Conservation (phyloP, 2,888 invertebrate genomes). For the Fissipunctia ypsillon region DNA sequence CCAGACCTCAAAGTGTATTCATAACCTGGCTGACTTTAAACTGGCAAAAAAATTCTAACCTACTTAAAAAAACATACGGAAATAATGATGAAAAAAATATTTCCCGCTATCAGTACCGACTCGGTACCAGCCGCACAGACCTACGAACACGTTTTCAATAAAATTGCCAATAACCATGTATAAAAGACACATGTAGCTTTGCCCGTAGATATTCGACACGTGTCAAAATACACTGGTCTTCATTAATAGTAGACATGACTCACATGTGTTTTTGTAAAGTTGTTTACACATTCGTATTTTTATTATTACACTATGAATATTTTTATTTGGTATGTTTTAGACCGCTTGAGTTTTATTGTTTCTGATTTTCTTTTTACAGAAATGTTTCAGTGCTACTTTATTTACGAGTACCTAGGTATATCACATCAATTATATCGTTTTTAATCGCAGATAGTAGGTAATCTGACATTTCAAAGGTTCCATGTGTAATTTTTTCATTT, state of each 20-base stretch:
- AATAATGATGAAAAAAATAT: neutral
- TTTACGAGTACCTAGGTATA: no score
- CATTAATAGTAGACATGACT: constrained; percentile 34
- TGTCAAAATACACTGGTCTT: constrained; percentile 28
- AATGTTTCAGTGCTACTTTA: neutral
- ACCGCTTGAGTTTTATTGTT: neutral
- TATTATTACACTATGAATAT: neutral
- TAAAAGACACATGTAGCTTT: neutral
- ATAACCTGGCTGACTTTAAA: neutral
- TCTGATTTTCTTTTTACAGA: neutral
- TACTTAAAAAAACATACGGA: neutral
- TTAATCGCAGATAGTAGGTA: no score
- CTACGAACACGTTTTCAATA: constrained; percentile 17
- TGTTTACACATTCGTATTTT: constrained; percentile 26
- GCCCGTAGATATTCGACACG: constrained; percentile 1
- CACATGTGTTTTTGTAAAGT: constrained; percentile 32
- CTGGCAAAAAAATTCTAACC: neutral
- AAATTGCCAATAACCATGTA: constrained; percentile 22
- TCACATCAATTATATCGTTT: neutral
- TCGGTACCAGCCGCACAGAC: neutral
- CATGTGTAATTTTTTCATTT: no score
- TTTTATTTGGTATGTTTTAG: no score
- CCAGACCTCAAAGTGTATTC: neutral
- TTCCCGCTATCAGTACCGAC: constrained; percentile 11
- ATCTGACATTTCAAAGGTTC: no score